Base-by-base conservation (phyloP, 2,888 invertebrate species). In the Pecten maximus region DNA sequence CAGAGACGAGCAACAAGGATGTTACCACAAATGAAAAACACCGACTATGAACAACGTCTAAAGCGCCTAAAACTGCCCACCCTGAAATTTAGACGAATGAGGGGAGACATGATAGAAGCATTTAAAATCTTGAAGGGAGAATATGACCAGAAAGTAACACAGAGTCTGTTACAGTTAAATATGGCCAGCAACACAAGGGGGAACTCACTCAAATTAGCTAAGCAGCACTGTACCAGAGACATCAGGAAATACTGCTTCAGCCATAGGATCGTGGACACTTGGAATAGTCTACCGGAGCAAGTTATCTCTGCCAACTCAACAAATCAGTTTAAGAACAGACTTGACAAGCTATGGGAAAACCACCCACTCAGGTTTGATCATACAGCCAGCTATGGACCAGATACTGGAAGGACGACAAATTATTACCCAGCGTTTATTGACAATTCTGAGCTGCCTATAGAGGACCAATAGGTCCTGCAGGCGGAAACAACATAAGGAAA, bases 61-160 rank as follows among this genome's bases (percentile, higher is more conserved):
- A 8, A 86, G 44, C 40, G 0, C 39, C 86, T 92, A 0, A 87
- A 87, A 50, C 40, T 92, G 44, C 89, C 91, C 16, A 91, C 89
- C n/a, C 28, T 89, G 19, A 60, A 44, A 60, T 89, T 44, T 44
- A 23, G 91, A 6, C 89, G 88, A 4, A n/a, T 89, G 19, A 44
- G 89, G 10, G 90, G 89, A n/a, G 90, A 90, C 44, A 89, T 91
- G 89, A 91, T 90, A 35, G 89, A 90, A 88, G 48, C 40, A 2
- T 91, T 87, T 44, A 89, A 89, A 39, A 91, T 89, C 12, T 12
- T 44, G 44, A 44, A 44, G 12, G 44, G 44, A 44, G 12, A 44
- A 48, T 88, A 90, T 54, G 86, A 89, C 48, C 12, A 48, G 39
- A 87, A 23, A 87, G 50, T 87, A 15, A 48, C 50, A 87, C 12